phyloP scores from a whole-genome alignment of 1,140 invertebrate genomes.

The Dufourea novaeangliae region DNA sequence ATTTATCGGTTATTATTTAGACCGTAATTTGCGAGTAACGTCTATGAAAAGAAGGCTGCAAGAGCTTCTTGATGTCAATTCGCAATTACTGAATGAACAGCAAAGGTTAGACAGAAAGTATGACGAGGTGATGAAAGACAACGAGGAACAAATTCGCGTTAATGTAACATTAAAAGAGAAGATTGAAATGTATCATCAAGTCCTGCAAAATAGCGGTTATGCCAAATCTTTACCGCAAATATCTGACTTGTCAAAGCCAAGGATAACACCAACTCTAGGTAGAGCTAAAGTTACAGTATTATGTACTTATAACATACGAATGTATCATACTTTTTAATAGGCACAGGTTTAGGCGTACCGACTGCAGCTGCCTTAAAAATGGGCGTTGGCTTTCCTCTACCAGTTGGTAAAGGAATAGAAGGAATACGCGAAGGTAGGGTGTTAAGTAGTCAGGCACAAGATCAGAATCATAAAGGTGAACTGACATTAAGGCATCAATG shows the following conservation, averaged over 20 bases:
- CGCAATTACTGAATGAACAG: slow-evolving; percentile 87
- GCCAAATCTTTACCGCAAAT: slow-evolving; percentile 73
- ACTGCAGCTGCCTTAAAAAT: slow-evolving; percentile 91
- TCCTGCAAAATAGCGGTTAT: slow-evolving; percentile 73
- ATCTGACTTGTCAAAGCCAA: slow-evolving; percentile 73
- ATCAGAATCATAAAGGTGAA: slow-evolving; percentile 83
- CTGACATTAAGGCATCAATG: slow-evolving; percentile 84
- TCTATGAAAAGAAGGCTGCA: slow-evolving; percentile 89
- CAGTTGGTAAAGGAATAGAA: slow-evolving; percentile 82
- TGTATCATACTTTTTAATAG: slow-evolving; percentile 52
- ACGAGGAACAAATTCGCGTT: slow-evolving; percentile 78
- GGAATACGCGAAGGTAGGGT: slow-evolving; percentile 81
- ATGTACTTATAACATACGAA: not conserved
- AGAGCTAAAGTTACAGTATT: slow-evolving; percentile 26
- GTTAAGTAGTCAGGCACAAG: slow-evolving; percentile 83
- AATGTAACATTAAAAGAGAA: slow-evolving; percentile 84
- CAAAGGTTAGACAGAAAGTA: slow-evolving; percentile 88
- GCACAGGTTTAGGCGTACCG: slow-evolving; percentile 83
- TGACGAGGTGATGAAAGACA: slow-evolving; percentile 85
- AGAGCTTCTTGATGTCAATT: slow-evolving; percentile 89
- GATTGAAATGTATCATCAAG: slow-evolving; percentile 77
- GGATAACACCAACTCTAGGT: slow-evolving; percentile 72
- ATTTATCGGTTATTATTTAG: slow-evolving; percentile 96
- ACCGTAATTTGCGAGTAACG: slow-evolving; percentile 90
- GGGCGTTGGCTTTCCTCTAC: slow-evolving; percentile 90